Evolutionary conservation across 1,140 invertebrate genomes (phyloP).

Genomic region (Hydropsyche tenuis): DNA sequence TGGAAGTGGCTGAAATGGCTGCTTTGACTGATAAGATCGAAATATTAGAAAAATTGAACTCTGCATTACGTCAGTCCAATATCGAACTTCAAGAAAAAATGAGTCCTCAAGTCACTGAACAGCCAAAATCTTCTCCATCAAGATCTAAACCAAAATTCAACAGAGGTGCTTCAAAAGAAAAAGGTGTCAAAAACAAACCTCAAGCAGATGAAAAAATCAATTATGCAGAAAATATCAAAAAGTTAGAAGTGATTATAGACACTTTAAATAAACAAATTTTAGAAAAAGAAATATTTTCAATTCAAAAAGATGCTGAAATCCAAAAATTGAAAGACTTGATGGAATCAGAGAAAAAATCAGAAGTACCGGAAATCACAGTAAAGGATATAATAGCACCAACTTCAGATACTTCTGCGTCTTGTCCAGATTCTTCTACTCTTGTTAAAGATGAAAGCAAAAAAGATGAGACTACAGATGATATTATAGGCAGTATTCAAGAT

Average conservation of each 20-base stretch:
- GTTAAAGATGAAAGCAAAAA: not conserved
- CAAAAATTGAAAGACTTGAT: slow-evolving; percentile 42
- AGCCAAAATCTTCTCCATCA: not conserved
- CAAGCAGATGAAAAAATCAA: slow-evolving; percentile 33
- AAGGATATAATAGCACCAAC: not conserved
- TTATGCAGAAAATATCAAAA: slow-evolving; percentile 43
- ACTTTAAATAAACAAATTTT: slow-evolving; percentile 61
- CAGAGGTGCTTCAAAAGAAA: not conserved
- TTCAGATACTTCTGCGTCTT: too few species aligned
- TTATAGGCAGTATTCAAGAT: not conserved
- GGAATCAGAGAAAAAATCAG: slow-evolving; percentile 7
- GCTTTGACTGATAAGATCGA: slow-evolving; percentile 61
- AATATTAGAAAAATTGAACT: slow-evolving; percentile 63
- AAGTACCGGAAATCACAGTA: not conserved
- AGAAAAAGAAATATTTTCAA: slow-evolving; percentile 59
- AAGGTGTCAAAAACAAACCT: slow-evolving; percentile 12
- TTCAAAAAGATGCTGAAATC: slow-evolving; percentile 52
- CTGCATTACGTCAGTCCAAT: slow-evolving; percentile 62
- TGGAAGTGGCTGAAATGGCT: slow-evolving; percentile 60
- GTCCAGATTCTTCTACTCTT: not conserved
- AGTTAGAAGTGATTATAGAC: slow-evolving; percentile 56
- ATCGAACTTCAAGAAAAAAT: slow-evolving; percentile 65
- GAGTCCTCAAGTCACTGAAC: not conserved
- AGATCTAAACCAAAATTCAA: slow-evolving; percentile 26
- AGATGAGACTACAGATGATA: not conserved